A percentile compares a stretch with the other conserved stretches of the same genome.
These are phyloP conservation scores for Triops cancriformis DNA, from an alignment of 1,140 invertebrate genomes.

Conservation along the genomic window DNA sequence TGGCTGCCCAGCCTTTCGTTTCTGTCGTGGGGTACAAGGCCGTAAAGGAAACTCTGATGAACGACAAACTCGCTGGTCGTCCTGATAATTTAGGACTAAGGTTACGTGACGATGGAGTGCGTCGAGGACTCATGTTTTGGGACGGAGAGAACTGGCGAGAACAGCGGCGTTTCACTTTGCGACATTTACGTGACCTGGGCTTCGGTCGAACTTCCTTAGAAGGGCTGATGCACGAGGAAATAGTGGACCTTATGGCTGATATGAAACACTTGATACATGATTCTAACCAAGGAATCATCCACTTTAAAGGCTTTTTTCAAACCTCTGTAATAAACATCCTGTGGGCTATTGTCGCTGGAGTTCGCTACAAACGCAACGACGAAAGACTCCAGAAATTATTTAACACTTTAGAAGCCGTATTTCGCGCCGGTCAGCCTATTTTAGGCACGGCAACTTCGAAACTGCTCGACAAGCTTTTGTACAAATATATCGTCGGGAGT, in stretches of 20 bases:
- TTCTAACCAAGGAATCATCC: neutral
- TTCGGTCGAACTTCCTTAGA: constrained; percentile 28
- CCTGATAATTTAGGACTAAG: constrained; percentile 47
- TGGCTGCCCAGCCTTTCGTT: constrained; percentile 53
- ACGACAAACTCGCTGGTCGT: constrained; percentile 58
- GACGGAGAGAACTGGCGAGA: constrained; percentile 26
- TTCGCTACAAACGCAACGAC: constrained; percentile 17
- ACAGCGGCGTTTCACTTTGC: constrained; percentile 26
- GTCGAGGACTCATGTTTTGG: constrained; percentile 21
- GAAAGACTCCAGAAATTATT: constrained; percentile 9
- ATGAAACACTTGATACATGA: constrained; percentile 12
- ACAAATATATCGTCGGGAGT: constrained; percentile 17
- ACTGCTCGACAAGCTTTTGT: constrained; percentile 22
- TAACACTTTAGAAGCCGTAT: constrained; percentile 19
- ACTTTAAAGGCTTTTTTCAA: constrained; percentile 20
- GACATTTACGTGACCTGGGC: constrained; percentile 27
- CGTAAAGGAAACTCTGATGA: constrained; percentile 50
- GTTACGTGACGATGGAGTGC: constrained; percentile 1
- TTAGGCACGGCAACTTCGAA: neutral
- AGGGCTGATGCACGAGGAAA: constrained; percentile 23
- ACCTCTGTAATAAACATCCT: constrained; percentile 24
- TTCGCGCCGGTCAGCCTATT: constrained; percentile 19
- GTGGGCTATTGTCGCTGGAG: constrained; percentile 21
- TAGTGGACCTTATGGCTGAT: constrained; percentile 19
- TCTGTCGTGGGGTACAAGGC: constrained; percentile 47